Conservation (phyloP, 2,888 invertebrate genomes). For the Tethea ocularis region DNA sequence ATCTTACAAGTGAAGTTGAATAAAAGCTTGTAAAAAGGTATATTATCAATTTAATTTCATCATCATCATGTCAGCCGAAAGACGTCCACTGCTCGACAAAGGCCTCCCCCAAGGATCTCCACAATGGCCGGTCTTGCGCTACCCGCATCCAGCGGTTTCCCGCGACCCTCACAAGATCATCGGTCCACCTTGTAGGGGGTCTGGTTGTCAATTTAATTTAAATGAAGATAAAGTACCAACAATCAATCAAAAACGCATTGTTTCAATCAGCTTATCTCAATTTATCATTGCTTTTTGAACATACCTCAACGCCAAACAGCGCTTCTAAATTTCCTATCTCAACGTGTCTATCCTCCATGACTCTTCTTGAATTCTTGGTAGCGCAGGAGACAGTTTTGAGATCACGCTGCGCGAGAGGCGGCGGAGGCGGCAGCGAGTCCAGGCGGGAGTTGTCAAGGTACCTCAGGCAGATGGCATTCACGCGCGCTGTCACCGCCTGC, state of each 20-base stretch:
- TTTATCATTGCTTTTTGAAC: conserved; percentile 17
- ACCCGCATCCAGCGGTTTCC: no score
- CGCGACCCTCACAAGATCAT: no score
- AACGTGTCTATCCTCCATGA: conserved; percentile 96
- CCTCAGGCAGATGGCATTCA: conserved; percentile 88
- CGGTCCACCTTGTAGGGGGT: no score
- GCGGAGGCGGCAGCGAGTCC: conserved; percentile 85
- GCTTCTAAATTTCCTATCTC: conserved; percentile 92
- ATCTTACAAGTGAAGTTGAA: no score
- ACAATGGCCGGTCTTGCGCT: no score
- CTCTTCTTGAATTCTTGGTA: conserved; percentile 91
- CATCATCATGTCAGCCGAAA: no score
- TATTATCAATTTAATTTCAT: no score
- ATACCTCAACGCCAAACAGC: conserved; percentile 90
- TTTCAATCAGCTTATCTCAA: not conserved
- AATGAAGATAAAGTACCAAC: no score
- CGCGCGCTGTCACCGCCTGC: conserved; percentile 88
- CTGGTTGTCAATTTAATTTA: no score
- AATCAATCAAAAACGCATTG: not conserved
- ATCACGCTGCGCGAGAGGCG: conserved; percentile 78
- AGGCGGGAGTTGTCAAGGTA: conserved; percentile 87
- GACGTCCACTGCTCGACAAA: no score
- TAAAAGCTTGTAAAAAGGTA: no score
- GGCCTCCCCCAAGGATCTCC: no score
- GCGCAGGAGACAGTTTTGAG: conserved; percentile 86